phyloP scores from a whole-genome alignment of 2,888 invertebrate species.

The Marasmarcha lunaedactyla region DNA sequence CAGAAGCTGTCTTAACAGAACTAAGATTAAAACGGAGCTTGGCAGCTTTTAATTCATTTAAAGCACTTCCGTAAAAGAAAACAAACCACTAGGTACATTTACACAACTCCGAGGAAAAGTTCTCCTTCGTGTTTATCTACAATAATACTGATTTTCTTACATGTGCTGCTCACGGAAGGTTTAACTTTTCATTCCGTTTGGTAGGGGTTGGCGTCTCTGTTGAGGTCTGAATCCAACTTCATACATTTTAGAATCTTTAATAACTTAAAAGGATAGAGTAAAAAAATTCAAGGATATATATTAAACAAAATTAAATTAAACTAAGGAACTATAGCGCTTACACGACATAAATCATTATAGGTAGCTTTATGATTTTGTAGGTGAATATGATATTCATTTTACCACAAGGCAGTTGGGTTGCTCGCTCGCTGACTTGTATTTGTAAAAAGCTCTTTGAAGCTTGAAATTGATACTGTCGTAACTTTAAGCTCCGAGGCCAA shows the following conservation, averaged over 20 bases:
- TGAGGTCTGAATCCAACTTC: too few relatives aligned
- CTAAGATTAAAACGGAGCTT: conserved; percentile 29
- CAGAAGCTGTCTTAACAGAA: neutral
- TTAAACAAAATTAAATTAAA: too few relatives aligned
- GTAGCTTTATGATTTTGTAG: too few relatives aligned
- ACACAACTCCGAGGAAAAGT: conserved; percentile 29
- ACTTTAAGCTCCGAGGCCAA: conserved; percentile 21
- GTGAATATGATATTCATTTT: neutral
- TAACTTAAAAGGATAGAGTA: too few relatives aligned
- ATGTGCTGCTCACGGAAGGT: conserved; percentile 45
- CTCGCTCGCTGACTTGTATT: neutral
- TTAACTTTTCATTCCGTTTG: conserved; percentile 17
- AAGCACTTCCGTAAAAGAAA: conserved; percentile 50
- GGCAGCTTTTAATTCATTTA: conserved; percentile 38
- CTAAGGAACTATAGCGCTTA: too few relatives aligned
- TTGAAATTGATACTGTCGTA: conserved; percentile 21
- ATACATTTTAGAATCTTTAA: too few relatives aligned
- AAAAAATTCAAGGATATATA: too few relatives aligned
- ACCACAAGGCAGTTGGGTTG: neutral
- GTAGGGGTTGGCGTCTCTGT: too few relatives aligned
- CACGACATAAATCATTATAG: too few relatives aligned
- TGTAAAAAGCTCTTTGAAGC: conserved; percentile 4
- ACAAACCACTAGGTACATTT: conserved; percentile 25
- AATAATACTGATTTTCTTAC: conserved; percentile 42
- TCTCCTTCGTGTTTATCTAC: conserved; percentile 49